A percentile compares a stretch with the other conserved stretches of the same genome.
phyloP scores from a whole-genome alignment of 2,113 vertebrate genomes.

The Sylvietta virens region DNA sequence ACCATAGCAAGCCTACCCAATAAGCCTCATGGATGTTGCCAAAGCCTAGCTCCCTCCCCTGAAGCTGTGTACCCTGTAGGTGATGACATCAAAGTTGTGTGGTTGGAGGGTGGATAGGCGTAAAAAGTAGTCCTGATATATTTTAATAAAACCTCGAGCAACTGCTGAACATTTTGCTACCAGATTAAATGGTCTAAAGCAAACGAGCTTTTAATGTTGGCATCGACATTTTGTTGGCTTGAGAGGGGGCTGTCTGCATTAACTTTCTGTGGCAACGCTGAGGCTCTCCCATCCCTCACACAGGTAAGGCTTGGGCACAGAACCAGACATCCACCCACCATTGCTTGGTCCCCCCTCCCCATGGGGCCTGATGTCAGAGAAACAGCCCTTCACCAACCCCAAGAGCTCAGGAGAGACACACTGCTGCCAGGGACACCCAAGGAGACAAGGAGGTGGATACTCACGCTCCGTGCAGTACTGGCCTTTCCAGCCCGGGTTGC shows the following conservation, averaged over 20 bases:
- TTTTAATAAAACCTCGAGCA: neutral
- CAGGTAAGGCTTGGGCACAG: neutral
- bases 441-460: conserved; percentile 49
- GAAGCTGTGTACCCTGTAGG: neutral
- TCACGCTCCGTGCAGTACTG: conserved; percentile 96
- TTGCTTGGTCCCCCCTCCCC: neutral
- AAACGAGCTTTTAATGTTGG: neutral
- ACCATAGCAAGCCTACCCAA: neutral
- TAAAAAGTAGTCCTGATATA: neutral
- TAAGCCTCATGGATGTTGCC: neutral
- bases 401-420: neutral
- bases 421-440: neutral
- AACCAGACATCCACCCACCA: neutral
- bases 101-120: neutral
- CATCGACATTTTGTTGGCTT: neutral
- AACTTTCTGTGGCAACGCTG: neutral
- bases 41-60: neutral
- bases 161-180: neutral
- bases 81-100: neutral
- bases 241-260: neutral
- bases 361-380: neutral
- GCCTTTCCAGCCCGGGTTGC: conserved; percentile 96
- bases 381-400: rapidly evolving
- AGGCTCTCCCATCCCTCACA: neutral
- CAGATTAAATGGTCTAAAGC: neutral